Conservation (phyloP, 1,140 invertebrate species). For the Aphidius gifuensis region DNA sequence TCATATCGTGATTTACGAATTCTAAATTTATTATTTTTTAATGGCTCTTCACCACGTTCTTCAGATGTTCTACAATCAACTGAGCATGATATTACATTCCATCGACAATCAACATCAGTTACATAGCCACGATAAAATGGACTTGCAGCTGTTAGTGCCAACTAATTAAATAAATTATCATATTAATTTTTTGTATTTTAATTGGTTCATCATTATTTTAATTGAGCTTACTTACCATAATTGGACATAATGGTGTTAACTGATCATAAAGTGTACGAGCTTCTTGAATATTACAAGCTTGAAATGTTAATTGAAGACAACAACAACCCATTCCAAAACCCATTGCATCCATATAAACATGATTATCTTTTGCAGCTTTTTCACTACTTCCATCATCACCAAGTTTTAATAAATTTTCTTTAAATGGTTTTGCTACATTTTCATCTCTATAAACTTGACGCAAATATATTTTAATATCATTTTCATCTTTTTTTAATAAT, state of each 20-base stretch:
- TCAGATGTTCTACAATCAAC: conserved; percentile 95
- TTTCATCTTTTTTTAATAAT: conserved; percentile 4
- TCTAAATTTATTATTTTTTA: conserved; percentile 74
- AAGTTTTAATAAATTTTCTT: conserved; percentile 66
- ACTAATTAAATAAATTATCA: conserved; percentile 53
- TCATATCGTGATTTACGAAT: conserved; percentile 97
- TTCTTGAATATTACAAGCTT: conserved; percentile 96
- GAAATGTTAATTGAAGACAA: conserved; percentile 94
- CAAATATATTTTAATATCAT: conserved; percentile 24
- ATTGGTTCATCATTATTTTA: not conserved
- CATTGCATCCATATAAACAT: conserved; percentile 98
- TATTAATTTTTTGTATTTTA: conserved; percentile 8
- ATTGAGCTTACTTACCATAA: conserved; percentile 68
- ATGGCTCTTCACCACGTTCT: conserved; percentile 81
- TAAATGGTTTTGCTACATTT: conserved; percentile 72
- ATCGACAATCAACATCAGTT: conserved; percentile 94
- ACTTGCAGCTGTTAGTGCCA: conserved; percentile 94
- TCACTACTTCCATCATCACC: conserved; percentile 70
- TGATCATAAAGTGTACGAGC: conserved; percentile 96
- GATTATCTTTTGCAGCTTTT: conserved; percentile 71
- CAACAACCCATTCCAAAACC: conserved; percentile 99
- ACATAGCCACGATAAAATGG: conserved; percentile 91
- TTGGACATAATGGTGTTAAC: conserved; percentile 93
- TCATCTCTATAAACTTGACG: conserved; percentile 81
- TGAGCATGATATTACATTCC: conserved; percentile 91